phyloP scores from a whole-genome alignment of 2,888 invertebrate species.

The Agriopis marginaria region DNA sequence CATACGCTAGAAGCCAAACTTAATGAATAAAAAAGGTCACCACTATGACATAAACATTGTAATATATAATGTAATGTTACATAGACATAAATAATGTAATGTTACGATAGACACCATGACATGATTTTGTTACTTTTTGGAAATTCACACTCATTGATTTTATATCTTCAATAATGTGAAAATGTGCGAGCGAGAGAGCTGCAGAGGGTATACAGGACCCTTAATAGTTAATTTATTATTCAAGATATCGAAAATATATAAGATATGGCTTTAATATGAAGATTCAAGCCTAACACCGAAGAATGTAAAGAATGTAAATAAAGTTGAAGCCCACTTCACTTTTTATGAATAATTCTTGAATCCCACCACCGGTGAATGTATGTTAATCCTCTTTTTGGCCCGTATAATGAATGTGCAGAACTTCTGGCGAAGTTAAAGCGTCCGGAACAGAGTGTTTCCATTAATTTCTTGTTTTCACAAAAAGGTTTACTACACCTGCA shows the following conservation, averaged over 20 bases:
- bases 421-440: conserved; percentile 36
- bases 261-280: not conserved
- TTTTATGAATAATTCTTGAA: conserved; percentile 62
- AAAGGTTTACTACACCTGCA: conserved; percentile 47
- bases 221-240: too few species aligned
- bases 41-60: too few species aligned
- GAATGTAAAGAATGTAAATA: conserved; percentile 53
- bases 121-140: too few species aligned
- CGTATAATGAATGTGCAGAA: conserved; percentile 52
- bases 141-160: too few species aligned
- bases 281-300: conserved; percentile 36
- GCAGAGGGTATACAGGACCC: too few species aligned
- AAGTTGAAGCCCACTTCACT: conserved; percentile 48
- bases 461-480: conserved; percentile 45
- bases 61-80: too few species aligned
- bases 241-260: not conserved
- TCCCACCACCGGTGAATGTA: conserved; percentile 49
- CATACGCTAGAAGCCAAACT: too few species aligned
- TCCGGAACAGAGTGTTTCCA: conserved; percentile 43
- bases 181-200: too few species aligned
- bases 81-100: too few species aligned
- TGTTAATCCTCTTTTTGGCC: conserved; percentile 51
- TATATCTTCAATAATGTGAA: too few species aligned
- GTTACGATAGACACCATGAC: too few species aligned
- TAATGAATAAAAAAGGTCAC: too few species aligned